A percentile compares a stretch with the other conserved stretches of the same genome.
phyloP scores from a whole-genome alignment of 2,888 invertebrate species.

The Oligia latruncula region DNA sequence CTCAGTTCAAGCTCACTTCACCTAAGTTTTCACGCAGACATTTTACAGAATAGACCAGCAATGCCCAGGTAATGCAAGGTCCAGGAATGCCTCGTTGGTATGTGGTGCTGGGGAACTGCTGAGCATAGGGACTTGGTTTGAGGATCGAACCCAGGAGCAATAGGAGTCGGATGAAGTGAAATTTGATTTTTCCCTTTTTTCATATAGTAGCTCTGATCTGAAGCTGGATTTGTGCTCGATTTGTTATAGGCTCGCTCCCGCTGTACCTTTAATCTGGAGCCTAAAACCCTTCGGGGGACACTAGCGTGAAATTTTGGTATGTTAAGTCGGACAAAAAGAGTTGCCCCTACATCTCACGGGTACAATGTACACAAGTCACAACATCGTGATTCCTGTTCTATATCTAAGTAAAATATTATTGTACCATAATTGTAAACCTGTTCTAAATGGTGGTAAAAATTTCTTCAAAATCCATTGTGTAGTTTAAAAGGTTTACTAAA shows the following conservation, averaged over 20 bases:
- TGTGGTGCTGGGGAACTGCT: background rate
- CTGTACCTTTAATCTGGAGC: background rate
- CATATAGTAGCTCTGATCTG: background rate
- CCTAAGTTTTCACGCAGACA: background rate
- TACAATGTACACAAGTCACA: background rate
- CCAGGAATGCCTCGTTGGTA: background rate
- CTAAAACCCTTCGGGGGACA: background rate
- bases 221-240: background rate
- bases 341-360: too few relatives aligned
- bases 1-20: background rate
- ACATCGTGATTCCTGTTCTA: background rate
- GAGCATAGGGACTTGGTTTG: too few relatives aligned
- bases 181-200: background rate
- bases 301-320: background rate
- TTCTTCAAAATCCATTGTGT: background rate
- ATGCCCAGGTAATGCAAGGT: background rate
- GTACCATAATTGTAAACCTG: background rate
- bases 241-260: background rate
- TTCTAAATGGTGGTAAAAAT: background rate
- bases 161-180: background rate
- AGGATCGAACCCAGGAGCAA: too few relatives aligned
- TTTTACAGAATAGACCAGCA: background rate
- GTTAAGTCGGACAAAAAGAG: background rate
- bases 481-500: background rate
- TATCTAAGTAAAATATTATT: background rate